A percentile compares a stretch with the other conserved stretches of the same genome.
Conservation (phyloP, 2,797 vertebrate genomes). For the Echeneis naucrates region DNA sequence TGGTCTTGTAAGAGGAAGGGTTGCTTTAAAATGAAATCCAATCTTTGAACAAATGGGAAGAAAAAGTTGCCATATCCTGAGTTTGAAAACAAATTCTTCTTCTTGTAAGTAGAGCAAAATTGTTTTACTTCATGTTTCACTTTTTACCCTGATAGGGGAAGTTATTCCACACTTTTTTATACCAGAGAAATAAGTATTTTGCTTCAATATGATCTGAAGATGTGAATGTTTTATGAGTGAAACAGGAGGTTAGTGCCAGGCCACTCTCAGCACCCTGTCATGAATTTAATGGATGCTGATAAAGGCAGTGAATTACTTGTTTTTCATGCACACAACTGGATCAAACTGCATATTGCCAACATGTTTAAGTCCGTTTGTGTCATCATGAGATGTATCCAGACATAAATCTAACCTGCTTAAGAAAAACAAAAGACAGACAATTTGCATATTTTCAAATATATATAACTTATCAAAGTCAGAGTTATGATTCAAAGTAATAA, state of each 20-base stretch:
- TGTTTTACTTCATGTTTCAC: slow-evolving; percentile 49
- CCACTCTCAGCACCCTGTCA: slow-evolving; percentile 7
- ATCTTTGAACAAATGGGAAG: slow-evolving; percentile 56
- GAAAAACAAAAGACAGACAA: slow-evolving; percentile 5
- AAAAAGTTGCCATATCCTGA: slow-evolving; percentile 45
- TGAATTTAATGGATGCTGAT: slow-evolving; percentile 45
- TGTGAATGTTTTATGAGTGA: slow-evolving; percentile 53
- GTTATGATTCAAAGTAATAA: slow-evolving; percentile 22
- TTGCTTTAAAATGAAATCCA: slow-evolving; percentile 64
- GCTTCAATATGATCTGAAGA: slow-evolving; percentile 28
- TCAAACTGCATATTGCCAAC: slow-evolving; percentile 32
- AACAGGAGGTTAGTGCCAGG: slow-evolving; percentile 27
- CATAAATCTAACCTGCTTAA: slow-evolving; percentile 7
- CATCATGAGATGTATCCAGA: slow-evolving; percentile 47
- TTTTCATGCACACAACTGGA: slow-evolving; percentile 21
- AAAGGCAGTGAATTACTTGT: slow-evolving; percentile 42
- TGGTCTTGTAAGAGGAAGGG: slow-evolving; percentile 45
- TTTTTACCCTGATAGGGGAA: slow-evolving; percentile 36
- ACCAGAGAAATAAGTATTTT: slow-evolving; percentile 15
- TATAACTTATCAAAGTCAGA: slow-evolving; percentile 27
- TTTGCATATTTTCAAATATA: background rate
- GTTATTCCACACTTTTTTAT: slow-evolving; percentile 38
- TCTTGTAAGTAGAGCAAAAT: slow-evolving; percentile 41
- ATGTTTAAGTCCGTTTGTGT: slow-evolving; percentile 20
- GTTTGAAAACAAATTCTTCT: slow-evolving; percentile 45